phyloP scores from a whole-genome alignment of 2,113 vertebrate genomes.

The Seriola aureovittata region DNA sequence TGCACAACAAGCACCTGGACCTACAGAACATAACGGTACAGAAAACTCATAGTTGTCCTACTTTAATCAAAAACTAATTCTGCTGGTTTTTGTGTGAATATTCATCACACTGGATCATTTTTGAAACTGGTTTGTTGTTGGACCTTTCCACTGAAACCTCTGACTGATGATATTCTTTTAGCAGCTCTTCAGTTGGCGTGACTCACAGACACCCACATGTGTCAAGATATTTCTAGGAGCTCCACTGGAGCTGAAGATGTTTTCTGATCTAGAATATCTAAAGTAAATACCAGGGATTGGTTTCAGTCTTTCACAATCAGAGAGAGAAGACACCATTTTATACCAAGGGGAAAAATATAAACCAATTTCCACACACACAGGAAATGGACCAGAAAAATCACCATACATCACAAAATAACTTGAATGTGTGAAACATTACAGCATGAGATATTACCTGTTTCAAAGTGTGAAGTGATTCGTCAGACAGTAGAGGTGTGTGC shows the following conservation, averaged over 20 bases:
- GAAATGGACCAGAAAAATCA: background rate
- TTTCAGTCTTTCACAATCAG: background rate
- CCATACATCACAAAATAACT: background rate
- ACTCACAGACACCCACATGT: conserved; percentile 12
- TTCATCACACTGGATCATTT: background rate
- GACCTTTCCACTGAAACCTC: background rate
- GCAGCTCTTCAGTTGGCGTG: conserved; percentile 23
- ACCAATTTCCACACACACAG: background rate
- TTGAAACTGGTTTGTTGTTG: background rate
- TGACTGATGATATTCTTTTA: conserved; percentile 23
- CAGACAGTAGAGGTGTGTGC: background rate
- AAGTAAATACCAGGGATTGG: background rate
- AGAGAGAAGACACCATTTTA: background rate
- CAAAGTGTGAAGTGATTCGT: background rate
- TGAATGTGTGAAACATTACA: background rate
- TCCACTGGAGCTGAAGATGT: conserved; percentile 7
- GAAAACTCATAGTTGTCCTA: no score
- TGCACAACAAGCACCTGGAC: conserved; percentile 99
- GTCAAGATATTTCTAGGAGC: conserved; percentile 26
- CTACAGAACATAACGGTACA: conserved; percentile 97
- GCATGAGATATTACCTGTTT: background rate
- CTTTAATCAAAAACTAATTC: fast-evolving
- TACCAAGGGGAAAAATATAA: background rate
- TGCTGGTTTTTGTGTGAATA: background rate
- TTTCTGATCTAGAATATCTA: background rate